Evolutionary conservation across 1,140 invertebrate genomes (phyloP).

Genomic region (Bradynema listronoti): DNA sequence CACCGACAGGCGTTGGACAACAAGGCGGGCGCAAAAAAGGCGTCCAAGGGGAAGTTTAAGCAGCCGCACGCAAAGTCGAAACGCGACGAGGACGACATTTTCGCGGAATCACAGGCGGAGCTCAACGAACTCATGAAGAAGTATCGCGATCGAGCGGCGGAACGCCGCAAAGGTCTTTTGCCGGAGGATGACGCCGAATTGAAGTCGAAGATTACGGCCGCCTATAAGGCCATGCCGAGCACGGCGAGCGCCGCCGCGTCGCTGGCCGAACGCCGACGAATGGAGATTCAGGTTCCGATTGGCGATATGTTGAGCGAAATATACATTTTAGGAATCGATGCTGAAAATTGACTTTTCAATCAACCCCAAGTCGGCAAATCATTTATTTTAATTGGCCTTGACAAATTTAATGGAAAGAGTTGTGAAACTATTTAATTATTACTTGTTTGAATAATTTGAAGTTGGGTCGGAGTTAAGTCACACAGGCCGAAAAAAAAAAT

Average conservation of each 20-base stretch:
- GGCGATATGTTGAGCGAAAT: too few relatives aligned
- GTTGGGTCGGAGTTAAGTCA: too few relatives aligned
- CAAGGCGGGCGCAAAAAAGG: slow-evolving; percentile 24
- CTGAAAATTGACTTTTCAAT: too few relatives aligned
- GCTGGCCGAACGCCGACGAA: slow-evolving; percentile 35
- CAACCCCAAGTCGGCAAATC: too few relatives aligned
- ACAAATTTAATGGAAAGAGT: too few relatives aligned
- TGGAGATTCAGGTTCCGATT: slow-evolving; percentile 27
- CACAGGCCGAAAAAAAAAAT: too few relatives aligned
- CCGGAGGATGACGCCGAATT: slow-evolving; percentile 14
- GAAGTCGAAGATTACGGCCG: slow-evolving; percentile 13
- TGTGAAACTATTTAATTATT: too few relatives aligned
- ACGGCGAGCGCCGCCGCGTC: slow-evolving; percentile 14
- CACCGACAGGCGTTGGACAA: slow-evolving; percentile 39
- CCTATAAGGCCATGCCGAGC: slow-evolving; percentile 1
- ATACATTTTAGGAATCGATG: too few relatives aligned
- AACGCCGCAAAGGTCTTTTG: slow-evolving; percentile 74
- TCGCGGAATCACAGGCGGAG: slow-evolving; percentile 36
- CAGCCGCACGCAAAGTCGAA: slow-evolving; percentile 26
- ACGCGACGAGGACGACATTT: slow-evolving; percentile 40
- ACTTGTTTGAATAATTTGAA: neutral
- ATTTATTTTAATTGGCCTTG: too few relatives aligned
- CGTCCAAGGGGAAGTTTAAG: slow-evolving; percentile 25
- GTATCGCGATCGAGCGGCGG: slow-evolving; percentile 67
- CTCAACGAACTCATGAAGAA: slow-evolving; percentile 51